A percentile compares a stretch with the other conserved stretches of the same genome.
phyloP scores from a whole-genome alignment of 2,888 invertebrate genomes.

The Eristalis pertinax region DNA sequence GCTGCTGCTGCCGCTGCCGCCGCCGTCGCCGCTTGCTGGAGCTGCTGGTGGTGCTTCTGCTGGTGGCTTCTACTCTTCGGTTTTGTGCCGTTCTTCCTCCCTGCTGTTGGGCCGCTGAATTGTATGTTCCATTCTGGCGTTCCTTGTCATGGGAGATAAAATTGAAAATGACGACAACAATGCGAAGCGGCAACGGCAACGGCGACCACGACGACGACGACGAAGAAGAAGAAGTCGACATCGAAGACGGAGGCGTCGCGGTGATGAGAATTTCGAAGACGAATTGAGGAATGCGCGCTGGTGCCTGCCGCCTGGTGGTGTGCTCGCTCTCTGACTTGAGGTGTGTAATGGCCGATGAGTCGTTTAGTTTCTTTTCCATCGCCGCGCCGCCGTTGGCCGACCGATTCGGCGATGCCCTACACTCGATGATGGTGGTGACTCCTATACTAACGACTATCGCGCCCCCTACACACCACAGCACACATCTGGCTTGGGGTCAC shows the following conservation, averaged over 20 bases:
- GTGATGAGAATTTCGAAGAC: conserved; percentile 57
- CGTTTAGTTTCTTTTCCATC: conserved; percentile 8
- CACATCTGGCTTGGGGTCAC: conserved; percentile 44
- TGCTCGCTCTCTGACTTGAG: conserved; percentile 39
- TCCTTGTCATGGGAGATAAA: conserved; percentile 68
- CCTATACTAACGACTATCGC: conserved; percentile 22
- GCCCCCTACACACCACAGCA: conserved; percentile 7
- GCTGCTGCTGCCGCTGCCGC: neutral
- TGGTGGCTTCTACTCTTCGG: conserved; percentile 16
- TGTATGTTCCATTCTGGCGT: conserved; percentile 61
- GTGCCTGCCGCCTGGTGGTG: conserved; percentile 11
- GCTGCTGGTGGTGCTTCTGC: conserved; percentile 3
- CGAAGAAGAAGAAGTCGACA: conserved; percentile 25
- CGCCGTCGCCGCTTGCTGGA: conserved; percentile 3
- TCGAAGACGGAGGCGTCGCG: neutral
- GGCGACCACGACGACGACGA: conserved; percentile 16
- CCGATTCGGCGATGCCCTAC: conserved; percentile 17
- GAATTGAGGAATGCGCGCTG: conserved; percentile 59
- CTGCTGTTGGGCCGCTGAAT: conserved; percentile 8
- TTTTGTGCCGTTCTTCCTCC: neutral
- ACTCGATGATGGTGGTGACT: conserved; percentile 27
- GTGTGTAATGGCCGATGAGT: conserved; percentile 47
- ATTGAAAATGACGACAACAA: conserved; percentile 68
- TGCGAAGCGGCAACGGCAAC: conserved; percentile 26
- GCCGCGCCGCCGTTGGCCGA: conserved; percentile 8